Percentiles rank a stretch among this genome's conserved stretches.
Conservation (phyloP, 2,113 vertebrate genomes). For the mouse (Mus musculus) region GRCm39 chr2:141169001-141169500, state of each 20-base stretch:
- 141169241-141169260: conserved; percentile 80
- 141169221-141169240: conserved; percentile 78
- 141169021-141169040: conserved; percentile 82
- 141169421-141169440: conserved; percentile 24
- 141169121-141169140: conserved; percentile 85
- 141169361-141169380: conserved; percentile 59
- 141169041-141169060: conserved; percentile 85
- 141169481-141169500: background rate
- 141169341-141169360: conserved; percentile 55
- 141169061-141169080: conserved; percentile 46
- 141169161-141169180: conserved; percentile 85
- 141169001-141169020: conserved; percentile 57
- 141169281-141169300: conserved; percentile 77
- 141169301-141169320: conserved; percentile 71
- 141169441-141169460: conserved; percentile 51
- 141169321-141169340: conserved; percentile 21
- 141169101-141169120: conserved; percentile 80
- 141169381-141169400: conserved; percentile 30
- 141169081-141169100: conserved; percentile 73
- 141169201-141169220: conserved; percentile 86
- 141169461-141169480: conserved; percentile 10
- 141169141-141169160: conserved; percentile 78
- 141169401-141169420: background rate
- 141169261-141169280: conserved; percentile 80
- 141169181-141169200: conserved; percentile 81